Base-by-base conservation (phyloP, 2,888 invertebrate species). In the Fragum fragum region DNA sequence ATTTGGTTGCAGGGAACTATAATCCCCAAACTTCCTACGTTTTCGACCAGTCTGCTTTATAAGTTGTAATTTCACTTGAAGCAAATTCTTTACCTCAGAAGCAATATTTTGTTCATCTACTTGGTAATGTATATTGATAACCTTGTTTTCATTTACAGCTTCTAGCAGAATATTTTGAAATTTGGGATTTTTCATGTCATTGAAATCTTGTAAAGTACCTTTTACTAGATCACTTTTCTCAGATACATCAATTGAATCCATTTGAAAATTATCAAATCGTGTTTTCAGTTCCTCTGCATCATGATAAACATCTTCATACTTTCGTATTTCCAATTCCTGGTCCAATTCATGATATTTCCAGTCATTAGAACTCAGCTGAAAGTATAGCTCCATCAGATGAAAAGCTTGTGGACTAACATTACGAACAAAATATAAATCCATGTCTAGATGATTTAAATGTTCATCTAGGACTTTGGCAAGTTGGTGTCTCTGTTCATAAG, bases 111-210 rank as follows among this genome's bases (percentile, higher is more conserved):
- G 28, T 47, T 47, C 28, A 1, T 69, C 52, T 16, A 52, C 26
- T 7, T 52, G 69, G 52, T 52, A 42, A 28, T 69, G 69, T 18
- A 69, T 69, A 14, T 69, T 28, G 3, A 69, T 52, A 2, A 21
- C 69, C 26, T 47, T 26, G 14, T 52, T 28, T 14, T 23, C 28
- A 32, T 9, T 61, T 29, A 32, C n/a, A n/a, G 18, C 28, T 47
- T 69, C 52, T 11, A 69, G 6, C 2, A 69, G 5, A 6, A 69
- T n/a, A n/a, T 69, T 26, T 28, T 42, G 21, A 14, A 39, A 68
- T 32, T 18, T 47, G 6, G 1, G 1, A 1, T 69, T 18, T 28
- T 28, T 28, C 26, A 2, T 3, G 16, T 52, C 52, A 52, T 28
- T 47, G 52, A 52, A 23, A 28, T 47, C 18, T 16, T 52, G 18